A percentile compares a stretch with the other conserved stretches of the same genome.
phyloP scores from a whole-genome alignment of 2,888 invertebrate species.

The Dascillus cervinus region DNA sequence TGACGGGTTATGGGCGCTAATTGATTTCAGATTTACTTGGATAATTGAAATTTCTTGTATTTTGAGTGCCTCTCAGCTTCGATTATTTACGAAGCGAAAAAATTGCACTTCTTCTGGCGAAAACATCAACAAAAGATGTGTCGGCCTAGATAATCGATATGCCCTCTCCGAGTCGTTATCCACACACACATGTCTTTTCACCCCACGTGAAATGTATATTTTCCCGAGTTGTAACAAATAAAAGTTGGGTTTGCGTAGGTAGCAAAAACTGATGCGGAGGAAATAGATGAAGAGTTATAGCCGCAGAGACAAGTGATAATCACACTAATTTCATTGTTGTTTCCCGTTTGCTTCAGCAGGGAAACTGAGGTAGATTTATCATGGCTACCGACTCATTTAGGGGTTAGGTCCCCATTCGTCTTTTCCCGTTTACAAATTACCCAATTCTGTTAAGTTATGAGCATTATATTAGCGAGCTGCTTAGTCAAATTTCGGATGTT shows the following conservation, averaged over 20 bases:
- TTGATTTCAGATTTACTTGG: constrained; percentile 23
- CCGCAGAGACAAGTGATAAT: constrained; percentile 42
- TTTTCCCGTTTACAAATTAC: constrained; percentile 31
- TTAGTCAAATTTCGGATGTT: constrained; percentile 24
- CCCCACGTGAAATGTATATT: too few species aligned
- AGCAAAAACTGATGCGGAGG: too few species aligned
- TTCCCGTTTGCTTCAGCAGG: constrained; percentile 26
- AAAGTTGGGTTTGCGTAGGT: too few species aligned
- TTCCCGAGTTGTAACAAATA: too few species aligned
- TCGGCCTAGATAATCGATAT: too few species aligned
- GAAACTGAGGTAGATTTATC: constrained; percentile 37
- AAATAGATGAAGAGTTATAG: constrained; percentile 42
- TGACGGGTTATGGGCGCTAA: constrained; percentile 24
- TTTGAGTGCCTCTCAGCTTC: constrained; percentile 7
- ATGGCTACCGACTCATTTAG: constrained; percentile 37
- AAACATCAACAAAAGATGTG: too few species aligned
- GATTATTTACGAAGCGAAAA: too few species aligned
- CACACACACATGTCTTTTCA: too few species aligned
- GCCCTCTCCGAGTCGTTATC: too few species aligned
- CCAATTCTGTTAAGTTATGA: constrained; percentile 30
- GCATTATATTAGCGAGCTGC: constrained; percentile 27
- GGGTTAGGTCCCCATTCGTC: constrained; percentile 37
- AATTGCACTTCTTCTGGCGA: too few species aligned
- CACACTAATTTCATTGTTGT: constrained; percentile 41
- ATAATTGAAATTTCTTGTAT: constrained; percentile 26